A percentile compares a stretch with the other conserved stretches of the same genome.
Conservation (phyloP, 2,797 vertebrate genomes). For the Sorex maritimensis region DNA sequence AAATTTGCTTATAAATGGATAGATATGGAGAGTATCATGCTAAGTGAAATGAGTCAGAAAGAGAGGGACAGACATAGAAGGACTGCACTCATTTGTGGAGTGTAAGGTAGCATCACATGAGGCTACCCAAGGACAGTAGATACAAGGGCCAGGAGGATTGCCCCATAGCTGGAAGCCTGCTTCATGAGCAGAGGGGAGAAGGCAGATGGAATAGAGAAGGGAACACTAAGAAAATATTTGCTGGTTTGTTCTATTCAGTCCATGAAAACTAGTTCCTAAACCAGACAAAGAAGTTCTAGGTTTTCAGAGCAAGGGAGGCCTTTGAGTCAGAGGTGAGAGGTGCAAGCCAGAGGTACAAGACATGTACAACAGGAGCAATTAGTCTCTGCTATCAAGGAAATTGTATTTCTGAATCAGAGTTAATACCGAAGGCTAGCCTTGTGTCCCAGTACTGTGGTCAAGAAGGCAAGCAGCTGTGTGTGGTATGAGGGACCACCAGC, state of each 20-base stretch:
- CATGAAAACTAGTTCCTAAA: background rate
- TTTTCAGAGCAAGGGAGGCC: background rate
- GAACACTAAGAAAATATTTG: background rate
- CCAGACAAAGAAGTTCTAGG: slow-evolving; percentile 78
- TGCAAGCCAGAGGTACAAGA: background rate
- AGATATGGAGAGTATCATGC: too few relatives aligned
- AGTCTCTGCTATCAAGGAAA: background rate
- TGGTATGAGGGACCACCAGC: background rate
- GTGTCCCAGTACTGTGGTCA: background rate
- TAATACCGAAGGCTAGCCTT: background rate
- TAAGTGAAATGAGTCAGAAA: too few relatives aligned
- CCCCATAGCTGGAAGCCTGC: too few relatives aligned
- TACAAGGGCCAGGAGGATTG: too few relatives aligned
- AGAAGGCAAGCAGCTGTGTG: background rate
- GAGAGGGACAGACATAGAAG: too few relatives aligned
- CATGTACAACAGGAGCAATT: background rate
- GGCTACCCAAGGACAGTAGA: too few relatives aligned
- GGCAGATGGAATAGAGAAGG: too few relatives aligned
- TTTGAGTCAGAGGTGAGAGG: slow-evolving; percentile 50
- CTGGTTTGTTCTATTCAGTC: background rate
- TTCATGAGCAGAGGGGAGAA: too few relatives aligned
- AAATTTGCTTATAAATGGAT: too few relatives aligned
- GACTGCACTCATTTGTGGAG: too few relatives aligned
- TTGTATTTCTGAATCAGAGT: background rate
- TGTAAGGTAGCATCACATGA: too few relatives aligned